Percentiles rank a stretch among this genome's conserved stretches.
Conservation (phyloP, 2,797 vertebrate genomes). For the Telmatherina bonti region DNA sequence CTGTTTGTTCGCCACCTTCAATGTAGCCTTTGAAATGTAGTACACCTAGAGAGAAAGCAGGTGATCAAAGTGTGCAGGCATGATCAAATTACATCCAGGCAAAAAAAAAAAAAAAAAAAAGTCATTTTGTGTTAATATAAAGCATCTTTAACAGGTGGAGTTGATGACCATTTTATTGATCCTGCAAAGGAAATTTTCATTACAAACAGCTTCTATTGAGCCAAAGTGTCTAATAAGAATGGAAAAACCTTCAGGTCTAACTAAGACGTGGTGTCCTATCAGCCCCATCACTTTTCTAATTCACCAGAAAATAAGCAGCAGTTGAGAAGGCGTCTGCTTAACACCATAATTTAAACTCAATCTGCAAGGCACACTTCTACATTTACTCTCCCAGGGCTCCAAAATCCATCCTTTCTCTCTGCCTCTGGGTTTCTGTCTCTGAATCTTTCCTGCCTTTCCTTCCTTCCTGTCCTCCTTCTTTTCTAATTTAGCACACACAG, state of each 20-base stretch:
- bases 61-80: neutral
- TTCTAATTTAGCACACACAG: conserved; percentile 53
- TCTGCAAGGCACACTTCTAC: conserved; percentile 60
- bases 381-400: conserved; percentile 59
- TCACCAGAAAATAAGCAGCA: conserved; percentile 74
- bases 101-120: too few species aligned
- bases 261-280: conserved; percentile 59
- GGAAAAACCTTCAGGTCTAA: conserved; percentile 48
- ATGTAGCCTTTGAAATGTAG: conserved; percentile 86
- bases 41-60: conserved; percentile 85
- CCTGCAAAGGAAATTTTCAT: conserved; percentile 39
- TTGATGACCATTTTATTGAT: conserved; percentile 41
- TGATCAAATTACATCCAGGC: conserved; percentile 33
- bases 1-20: conserved; percentile 96
- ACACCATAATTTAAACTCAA: conserved; percentile 68
- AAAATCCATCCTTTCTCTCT: conserved; percentile 22
- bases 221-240: conserved; percentile 38
- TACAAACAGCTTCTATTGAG: conserved; percentile 36
- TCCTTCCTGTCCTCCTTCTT: conserved; percentile 18
- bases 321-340: conserved; percentile 60
- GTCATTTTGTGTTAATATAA: conserved; percentile 21
- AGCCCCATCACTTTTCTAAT: conserved; percentile 67
- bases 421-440: conserved; percentile 32
- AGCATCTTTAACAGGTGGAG: neutral
- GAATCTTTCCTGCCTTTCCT: conserved; percentile 7